These are phyloP conservation scores for Lasaia peninsularis DNA, from an alignment of 1,140 invertebrate species.

Conservation along the genomic window DNA sequence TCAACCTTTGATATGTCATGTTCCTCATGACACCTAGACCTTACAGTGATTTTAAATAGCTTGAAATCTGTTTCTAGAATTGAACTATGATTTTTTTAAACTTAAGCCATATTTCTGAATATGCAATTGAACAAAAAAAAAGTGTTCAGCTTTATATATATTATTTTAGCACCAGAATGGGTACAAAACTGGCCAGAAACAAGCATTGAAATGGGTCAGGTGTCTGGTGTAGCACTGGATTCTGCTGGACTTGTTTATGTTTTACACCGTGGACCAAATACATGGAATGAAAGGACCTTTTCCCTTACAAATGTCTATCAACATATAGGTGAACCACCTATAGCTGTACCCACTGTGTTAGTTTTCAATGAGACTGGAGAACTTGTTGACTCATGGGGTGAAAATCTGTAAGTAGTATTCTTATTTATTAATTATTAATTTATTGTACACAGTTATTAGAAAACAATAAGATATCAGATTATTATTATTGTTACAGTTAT, in stretches of 20 bases:
- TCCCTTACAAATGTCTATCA: conserved; percentile 79
- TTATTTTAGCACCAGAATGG: conserved; percentile 55
- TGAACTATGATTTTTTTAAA: neutral
- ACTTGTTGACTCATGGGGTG: conserved; percentile 87
- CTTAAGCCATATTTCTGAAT: conserved; percentile 5
- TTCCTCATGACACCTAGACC: too few species aligned
- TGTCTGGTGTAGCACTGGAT: conserved; percentile 89
- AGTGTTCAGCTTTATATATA: neutral
- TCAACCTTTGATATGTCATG: too few species aligned
- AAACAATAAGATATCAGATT: too few species aligned
- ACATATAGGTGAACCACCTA: conserved; percentile 81
- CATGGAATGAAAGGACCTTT: conserved; percentile 86
- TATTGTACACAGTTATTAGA: too few species aligned
- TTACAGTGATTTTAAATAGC: too few species aligned
- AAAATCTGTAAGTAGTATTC: conserved; percentile 81
- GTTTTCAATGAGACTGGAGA: conserved; percentile 85
- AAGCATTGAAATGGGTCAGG: conserved; percentile 82
- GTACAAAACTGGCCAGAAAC: conserved; percentile 76
- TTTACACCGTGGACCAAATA: conserved; percentile 88
- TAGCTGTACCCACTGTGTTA: conserved; percentile 85
- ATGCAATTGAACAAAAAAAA: conserved; percentile 5
- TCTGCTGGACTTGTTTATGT: conserved; percentile 85
- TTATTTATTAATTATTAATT: too few species aligned
- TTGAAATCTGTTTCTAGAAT: too few species aligned
- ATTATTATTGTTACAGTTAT: too few species aligned